These are phyloP conservation scores for Hexactinellida sp. DNA, from an alignment of 37 sponge, comb jelly and placozoan genomes.

Conservation along the genomic window DNA sequence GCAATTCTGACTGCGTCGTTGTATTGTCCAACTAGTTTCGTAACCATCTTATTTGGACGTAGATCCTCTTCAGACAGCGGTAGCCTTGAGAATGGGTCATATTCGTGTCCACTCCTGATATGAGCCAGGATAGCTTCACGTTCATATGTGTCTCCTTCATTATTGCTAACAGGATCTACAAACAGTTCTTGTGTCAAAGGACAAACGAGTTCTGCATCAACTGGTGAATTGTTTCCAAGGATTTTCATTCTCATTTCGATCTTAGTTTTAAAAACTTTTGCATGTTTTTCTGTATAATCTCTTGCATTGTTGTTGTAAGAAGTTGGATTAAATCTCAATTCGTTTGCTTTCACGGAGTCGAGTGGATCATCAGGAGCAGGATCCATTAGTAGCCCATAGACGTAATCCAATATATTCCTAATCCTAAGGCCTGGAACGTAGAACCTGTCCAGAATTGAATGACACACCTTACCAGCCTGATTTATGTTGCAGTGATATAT, in stretches of 20 bases:
- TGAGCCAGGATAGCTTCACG: neutral
- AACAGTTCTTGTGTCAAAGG: neutral
- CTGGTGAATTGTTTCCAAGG: neutral
- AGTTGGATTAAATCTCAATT: neutral
- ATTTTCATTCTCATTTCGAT: neutral
- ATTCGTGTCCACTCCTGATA: neutral
- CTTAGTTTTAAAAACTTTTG: neutral
- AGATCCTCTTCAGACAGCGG: neutral
- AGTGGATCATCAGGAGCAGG: neutral
- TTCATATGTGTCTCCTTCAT: neutral
- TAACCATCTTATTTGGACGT: neutral
- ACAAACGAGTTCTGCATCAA: neutral
- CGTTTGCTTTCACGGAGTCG: neutral
- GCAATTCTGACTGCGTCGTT: neutral
- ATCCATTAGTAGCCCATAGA: neutral
- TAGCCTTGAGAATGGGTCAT: neutral
- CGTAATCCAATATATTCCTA: neutral
- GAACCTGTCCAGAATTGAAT: neutral
- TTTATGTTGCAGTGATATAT: slow-evolving; percentile 23
- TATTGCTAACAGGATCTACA: neutral
- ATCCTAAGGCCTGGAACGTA: neutral
- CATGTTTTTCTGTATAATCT: neutral
- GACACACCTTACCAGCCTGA: slow-evolving; percentile 4
- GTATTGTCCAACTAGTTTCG: neutral
- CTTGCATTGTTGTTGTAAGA: neutral